These are phyloP conservation scores for Dugesia japonica DNA, from an alignment of 2,888 invertebrate genomes.

Conservation along the genomic window DNA sequence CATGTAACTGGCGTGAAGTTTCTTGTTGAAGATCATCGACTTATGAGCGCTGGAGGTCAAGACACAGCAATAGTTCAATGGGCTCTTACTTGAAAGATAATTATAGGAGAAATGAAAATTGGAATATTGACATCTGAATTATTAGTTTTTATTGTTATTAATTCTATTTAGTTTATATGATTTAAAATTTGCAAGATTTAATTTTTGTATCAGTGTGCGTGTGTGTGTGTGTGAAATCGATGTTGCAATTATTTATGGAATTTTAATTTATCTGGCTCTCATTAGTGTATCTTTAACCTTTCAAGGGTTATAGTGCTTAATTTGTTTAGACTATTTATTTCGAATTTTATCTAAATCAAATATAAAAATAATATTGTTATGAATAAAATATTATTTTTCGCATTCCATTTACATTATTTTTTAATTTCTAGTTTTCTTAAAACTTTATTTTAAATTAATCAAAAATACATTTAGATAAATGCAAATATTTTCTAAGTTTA, in stretches of 20 bases:
- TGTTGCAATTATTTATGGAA: neutral
- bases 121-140: neutral
- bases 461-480: no score
- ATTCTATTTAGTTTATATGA: neutral
- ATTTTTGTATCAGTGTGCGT: conserved; percentile 6
- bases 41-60: conserved; percentile 69
- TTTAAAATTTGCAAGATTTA: conserved; percentile 1
- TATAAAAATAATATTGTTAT: no score
- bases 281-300: neutral
- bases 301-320: no score
- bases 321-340: no score
- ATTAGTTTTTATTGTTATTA: neutral
- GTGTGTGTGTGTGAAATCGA: neutral
- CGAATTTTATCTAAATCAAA: no score
- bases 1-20: conserved; percentile 72
- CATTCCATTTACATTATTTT: no score
- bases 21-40: conserved; percentile 64
- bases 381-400: no score
- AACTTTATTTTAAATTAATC: no score
- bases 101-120: neutral
- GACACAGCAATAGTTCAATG: conserved; percentile 78
- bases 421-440: no score
- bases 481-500: no score
- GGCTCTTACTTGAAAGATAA: conserved; percentile 44
- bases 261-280: neutral